Evolutionary conservation across 2,888 invertebrate genomes (phyloP).

Genomic region (Desoria tigrina): DNA sequence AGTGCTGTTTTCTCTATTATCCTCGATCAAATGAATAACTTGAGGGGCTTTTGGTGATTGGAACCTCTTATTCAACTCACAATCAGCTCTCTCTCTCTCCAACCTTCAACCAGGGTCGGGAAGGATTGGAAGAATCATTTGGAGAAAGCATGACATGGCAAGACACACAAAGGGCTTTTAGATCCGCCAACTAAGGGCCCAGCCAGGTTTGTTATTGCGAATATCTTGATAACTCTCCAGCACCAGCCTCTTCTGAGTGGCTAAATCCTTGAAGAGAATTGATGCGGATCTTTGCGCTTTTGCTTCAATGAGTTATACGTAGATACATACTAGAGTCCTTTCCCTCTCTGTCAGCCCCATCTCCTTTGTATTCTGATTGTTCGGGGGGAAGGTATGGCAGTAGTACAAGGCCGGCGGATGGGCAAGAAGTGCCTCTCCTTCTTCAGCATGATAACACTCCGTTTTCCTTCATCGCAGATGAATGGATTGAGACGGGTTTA

Average conservation of each 20-base stretch:
- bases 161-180: too few relatives aligned
- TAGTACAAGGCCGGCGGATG: neutral
- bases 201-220: neutral
- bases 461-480: too few relatives aligned
- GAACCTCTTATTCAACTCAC: neutral
- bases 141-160: too few relatives aligned
- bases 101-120: too few relatives aligned
- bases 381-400: neutral
- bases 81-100: too few relatives aligned
- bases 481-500: too few relatives aligned
- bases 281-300: conserved; percentile 17
- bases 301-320: neutral
- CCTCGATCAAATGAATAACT: conserved; percentile 11
- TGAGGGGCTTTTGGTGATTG: conserved; percentile 5
- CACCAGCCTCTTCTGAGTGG: neutral
- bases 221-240: conserved; percentile 3
- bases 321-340: neutral
- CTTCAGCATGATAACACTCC: too few relatives aligned
- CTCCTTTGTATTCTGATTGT: conserved; percentile 7
- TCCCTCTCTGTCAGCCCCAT: neutral
- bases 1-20: neutral
- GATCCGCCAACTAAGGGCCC: too few relatives aligned
- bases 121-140: too few relatives aligned
- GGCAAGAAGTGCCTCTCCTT: neutral
- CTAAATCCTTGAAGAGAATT: conserved; percentile 13